These are phyloP conservation scores for Bucorvus abyssinicus DNA, from an alignment of 2,797 vertebrate species.

Conservation along the genomic window DNA sequence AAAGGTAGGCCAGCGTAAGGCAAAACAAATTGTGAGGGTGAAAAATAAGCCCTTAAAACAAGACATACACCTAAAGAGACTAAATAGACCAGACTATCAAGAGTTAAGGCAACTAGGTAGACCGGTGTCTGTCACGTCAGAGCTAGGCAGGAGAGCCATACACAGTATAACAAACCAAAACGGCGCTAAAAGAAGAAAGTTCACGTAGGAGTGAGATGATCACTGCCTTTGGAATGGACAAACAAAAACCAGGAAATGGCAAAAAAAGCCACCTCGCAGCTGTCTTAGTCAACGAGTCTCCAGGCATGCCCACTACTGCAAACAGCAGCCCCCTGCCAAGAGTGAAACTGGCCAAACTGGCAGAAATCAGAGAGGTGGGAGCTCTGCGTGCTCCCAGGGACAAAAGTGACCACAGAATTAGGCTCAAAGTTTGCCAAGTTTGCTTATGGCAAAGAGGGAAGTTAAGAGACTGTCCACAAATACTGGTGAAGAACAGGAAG, in stretches of 20 bases:
- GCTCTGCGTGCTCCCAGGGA: neutral
- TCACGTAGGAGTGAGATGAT: neutral
- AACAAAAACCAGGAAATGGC: neutral
- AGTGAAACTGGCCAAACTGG: neutral
- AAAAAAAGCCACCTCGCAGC: neutral
- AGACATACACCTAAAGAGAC: neutral
- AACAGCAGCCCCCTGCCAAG: neutral
- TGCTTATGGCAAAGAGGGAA: neutral
- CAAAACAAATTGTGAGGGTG: neutral
- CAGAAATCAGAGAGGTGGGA: neutral
- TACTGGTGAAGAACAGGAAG: neutral
- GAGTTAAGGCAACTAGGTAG: neutral
- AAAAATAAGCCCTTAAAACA: neutral
- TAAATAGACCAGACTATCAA: neutral
- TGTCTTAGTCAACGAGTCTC: neutral
- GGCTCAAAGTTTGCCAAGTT: neutral
- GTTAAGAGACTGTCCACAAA: neutral
- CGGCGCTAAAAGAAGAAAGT: neutral
- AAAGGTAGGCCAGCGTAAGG: neutral
- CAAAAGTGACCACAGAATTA: neutral
- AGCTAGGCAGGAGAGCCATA: neutral
- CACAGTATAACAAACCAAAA: neutral
- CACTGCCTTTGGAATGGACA: neutral
- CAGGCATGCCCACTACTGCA: neutral
- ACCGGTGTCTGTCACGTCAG: rapidly evolving